These are phyloP conservation scores for Ephialtes manifestator DNA, from an alignment of 2,888 invertebrate species.

Conservation along the genomic window DNA sequence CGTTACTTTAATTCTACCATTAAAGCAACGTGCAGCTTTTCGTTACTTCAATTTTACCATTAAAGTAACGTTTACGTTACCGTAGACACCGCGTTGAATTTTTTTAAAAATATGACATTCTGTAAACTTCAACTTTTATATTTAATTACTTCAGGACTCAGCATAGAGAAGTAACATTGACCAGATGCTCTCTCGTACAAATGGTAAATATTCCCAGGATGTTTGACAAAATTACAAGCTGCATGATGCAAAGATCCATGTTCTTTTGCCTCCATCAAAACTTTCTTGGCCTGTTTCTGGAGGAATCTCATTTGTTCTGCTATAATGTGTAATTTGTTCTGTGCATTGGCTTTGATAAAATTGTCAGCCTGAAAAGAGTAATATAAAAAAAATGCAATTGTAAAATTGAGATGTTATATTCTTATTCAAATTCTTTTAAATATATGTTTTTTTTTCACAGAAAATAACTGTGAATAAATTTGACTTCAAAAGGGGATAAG, in stretches of 20 bases:
- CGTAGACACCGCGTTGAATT: too few relatives aligned
- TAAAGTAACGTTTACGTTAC: too few relatives aligned
- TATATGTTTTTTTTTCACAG: too few relatives aligned
- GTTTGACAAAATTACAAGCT: constrained; percentile 92
- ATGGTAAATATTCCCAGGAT: constrained; percentile 91
- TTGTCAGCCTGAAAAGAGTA: constrained; percentile 87
- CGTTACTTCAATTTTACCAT: too few relatives aligned
- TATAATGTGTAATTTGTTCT: constrained; percentile 90
- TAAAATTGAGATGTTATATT: too few relatives aligned
- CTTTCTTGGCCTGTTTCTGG: constrained; percentile 89
- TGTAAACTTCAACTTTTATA: neutral
- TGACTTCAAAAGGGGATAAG: too few relatives aligned
- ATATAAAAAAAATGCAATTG: constrained; percentile 7
- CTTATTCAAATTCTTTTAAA: too few relatives aligned
- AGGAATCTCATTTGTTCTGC: constrained; percentile 91
- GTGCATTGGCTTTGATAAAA: constrained; percentile 88
- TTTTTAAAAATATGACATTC: too few relatives aligned
- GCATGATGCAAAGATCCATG: constrained; percentile 89
- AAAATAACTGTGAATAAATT: too few relatives aligned
- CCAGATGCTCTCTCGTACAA: constrained; percentile 90
- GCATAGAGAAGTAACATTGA: constrained; percentile 91
- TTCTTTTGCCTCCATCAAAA: constrained; percentile 88
- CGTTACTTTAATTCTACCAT: too few relatives aligned
- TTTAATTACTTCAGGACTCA: constrained; percentile 90
- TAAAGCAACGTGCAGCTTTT: too few relatives aligned